phyloP scores from a whole-genome alignment of 1,140 invertebrate species.

The Diorhabda elongata region DNA sequence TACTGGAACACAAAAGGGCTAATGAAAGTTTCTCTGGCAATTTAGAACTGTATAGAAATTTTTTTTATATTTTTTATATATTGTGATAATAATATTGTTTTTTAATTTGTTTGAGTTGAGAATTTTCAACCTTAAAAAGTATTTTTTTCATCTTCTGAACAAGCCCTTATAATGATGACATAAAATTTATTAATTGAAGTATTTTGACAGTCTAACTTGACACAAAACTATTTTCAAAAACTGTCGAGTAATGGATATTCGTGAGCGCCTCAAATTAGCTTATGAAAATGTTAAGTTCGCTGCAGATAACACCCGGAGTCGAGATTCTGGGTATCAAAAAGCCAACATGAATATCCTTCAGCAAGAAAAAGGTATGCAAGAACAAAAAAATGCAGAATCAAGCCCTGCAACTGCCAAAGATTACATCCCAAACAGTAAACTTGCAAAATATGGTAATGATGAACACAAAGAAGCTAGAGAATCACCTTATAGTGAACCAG shows the following conservation, averaged over 20 bases:
- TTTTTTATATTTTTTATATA: no score
- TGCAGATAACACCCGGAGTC: constrained; percentile 15
- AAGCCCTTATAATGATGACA: no score
- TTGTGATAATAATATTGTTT: no score
- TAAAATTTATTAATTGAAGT: no score
- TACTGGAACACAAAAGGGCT: no score
- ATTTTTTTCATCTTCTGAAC: no score
- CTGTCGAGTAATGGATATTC: constrained; percentile 12
- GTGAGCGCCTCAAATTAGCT: constrained; percentile 17
- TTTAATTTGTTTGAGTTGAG: no score
- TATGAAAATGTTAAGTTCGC: constrained; percentile 18
- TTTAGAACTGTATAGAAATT: no score
- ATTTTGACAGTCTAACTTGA: no score
- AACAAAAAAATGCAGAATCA: constrained; percentile 11
- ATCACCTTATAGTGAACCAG: constrained; percentile 34
- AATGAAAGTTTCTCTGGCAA: no score
- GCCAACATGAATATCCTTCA: constrained; percentile 8
- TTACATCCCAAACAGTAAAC: constrained; percentile 40
- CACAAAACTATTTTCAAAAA: no score
- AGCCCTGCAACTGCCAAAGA: constrained; percentile 35
- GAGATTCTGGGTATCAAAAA: constrained; percentile 4
- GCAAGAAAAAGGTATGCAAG: constrained; percentile 7
- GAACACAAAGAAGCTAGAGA: constrained; percentile 41
- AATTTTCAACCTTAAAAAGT: no score
- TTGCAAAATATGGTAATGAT: constrained; percentile 40